phyloP scores from a whole-genome alignment of 1,140 invertebrate genomes.

The Trachelipus rathkii region DNA sequence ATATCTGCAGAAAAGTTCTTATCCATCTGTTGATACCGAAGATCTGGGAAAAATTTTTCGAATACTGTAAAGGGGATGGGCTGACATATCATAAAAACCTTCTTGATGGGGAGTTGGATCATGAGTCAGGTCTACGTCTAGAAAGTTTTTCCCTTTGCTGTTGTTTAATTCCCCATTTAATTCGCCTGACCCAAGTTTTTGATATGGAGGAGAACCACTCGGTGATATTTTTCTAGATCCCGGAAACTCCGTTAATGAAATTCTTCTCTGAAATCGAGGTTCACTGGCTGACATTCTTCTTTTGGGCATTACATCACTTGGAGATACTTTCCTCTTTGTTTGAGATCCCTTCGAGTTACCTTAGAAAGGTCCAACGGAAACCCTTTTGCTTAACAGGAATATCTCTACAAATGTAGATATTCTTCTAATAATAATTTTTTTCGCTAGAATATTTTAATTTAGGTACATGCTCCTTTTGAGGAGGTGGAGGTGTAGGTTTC shows the following conservation, averaged over 20 bases:
- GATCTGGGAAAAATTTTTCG: not conserved
- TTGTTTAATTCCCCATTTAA: not conserved
- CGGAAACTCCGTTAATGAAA: conserved; percentile 26
- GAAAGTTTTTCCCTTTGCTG: not conserved
- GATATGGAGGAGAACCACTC: not conserved
- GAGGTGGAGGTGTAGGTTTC: conserved; percentile 16
- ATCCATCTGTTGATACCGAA: not conserved
- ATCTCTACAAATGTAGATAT: conserved; percentile 22
- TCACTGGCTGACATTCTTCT: conserved; percentile 30
- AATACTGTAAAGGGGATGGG: not conserved
- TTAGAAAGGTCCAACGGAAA: conserved; percentile 19
- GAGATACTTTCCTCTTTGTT: conserved; percentile 28
- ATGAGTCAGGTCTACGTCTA: not conserved
- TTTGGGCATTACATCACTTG: conserved; percentile 24
- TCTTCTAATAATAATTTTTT: conserved; percentile 2
- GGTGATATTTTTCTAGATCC: conserved; percentile 6
- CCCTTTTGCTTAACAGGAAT: conserved; percentile 18
- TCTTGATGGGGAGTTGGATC: not conserved
- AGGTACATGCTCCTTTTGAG: conserved; percentile 19
- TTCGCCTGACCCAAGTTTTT: not conserved
- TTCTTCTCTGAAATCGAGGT: conserved; percentile 27
- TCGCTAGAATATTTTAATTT: conserved; percentile 24
- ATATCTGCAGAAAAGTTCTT: not conserved
- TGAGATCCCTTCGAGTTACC: conserved; percentile 24
- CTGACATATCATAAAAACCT: not conserved